Evolutionary conservation across 2,113 vertebrate genomes (phyloP), one percentile per base, ranked within the genome.

Genomic region (Thunnus maccoyii): DNA sequence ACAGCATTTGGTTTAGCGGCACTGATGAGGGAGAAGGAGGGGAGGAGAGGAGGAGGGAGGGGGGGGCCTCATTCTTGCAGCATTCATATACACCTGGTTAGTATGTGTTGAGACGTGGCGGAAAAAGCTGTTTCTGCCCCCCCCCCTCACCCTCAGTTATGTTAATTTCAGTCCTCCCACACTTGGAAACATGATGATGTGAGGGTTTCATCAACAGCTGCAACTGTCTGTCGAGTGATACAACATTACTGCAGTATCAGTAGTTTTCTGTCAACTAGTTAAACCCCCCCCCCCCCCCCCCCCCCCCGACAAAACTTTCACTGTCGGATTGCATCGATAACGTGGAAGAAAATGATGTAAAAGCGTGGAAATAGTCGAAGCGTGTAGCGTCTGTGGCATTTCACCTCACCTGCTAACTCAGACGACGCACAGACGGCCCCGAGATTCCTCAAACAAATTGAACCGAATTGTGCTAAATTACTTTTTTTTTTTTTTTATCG

Each of bases 201-300:
- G 89, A 87, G 56, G 84, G 85, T 90, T 92, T 88, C 84, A 84
- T 92, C 88, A 91, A 90, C 91, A 90, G 86, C 88, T 92, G 89
- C 90, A 87, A 89, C 83, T 82, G 86, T 65, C 80, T 63, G 80
- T 73, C 61, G 32, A 82, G 60, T 66, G 86, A 82, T 56, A n/a
- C 83, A 22, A 79, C 85, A 57, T 80, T 68, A 83, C 81, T 86
- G 82, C 85, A 63, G 67, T 16, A 77, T 84, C 76, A 72, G 69
- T 68, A 20, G 4, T 77, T 83, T 86, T 63, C 82, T 52, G 72
- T 76, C 76, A 16, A 68, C 83, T 27, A 55, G 79, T 84, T 82
- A 46, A 84, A 87, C 76, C 13, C 54, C 18, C 4, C 8, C 18
- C 8, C 44, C 32, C 30, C 57, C 18, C 57, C 13, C 57, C 3